Conservation (phyloP, 2,113 vertebrate genomes). For the Cyanoramphus novaezelandiae region DNA sequence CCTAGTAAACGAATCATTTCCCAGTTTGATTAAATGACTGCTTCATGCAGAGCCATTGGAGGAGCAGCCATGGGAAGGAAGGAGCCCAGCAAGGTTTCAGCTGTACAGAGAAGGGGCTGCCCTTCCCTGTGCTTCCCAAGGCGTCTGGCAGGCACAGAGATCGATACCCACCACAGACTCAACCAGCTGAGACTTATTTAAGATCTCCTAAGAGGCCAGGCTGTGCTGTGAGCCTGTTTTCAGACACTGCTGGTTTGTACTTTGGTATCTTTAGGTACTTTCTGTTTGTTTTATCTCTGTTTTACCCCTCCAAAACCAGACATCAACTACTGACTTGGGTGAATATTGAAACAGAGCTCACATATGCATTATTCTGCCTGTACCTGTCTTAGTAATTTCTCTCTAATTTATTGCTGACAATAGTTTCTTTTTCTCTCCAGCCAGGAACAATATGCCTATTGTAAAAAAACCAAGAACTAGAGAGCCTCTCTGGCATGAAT, state of each 20-base stretch:
- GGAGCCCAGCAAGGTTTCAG: background rate
- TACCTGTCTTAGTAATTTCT: background rate
- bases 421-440: background rate
- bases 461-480: constrained; percentile 56
- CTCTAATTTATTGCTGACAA: background rate
- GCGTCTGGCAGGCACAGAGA: background rate
- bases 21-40: background rate
- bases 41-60: rapidly evolving
- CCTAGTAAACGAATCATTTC: background rate
- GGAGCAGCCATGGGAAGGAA: background rate
- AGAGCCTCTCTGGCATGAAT: constrained; percentile 66
- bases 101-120: background rate
- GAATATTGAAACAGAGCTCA: background rate
- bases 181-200: background rate
- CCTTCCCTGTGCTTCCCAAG: background rate
- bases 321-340: background rate
- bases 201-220: background rate
- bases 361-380: background rate
- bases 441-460: constrained; percentile 73
- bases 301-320: background rate
- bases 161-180: background rate
- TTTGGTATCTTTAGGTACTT: background rate
- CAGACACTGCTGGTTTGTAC: background rate
- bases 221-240: background rate
- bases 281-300: background rate